These are phyloP conservation scores for Brachyptera risi DNA, from an alignment of 2,888 invertebrate species.

Conservation along the genomic window DNA sequence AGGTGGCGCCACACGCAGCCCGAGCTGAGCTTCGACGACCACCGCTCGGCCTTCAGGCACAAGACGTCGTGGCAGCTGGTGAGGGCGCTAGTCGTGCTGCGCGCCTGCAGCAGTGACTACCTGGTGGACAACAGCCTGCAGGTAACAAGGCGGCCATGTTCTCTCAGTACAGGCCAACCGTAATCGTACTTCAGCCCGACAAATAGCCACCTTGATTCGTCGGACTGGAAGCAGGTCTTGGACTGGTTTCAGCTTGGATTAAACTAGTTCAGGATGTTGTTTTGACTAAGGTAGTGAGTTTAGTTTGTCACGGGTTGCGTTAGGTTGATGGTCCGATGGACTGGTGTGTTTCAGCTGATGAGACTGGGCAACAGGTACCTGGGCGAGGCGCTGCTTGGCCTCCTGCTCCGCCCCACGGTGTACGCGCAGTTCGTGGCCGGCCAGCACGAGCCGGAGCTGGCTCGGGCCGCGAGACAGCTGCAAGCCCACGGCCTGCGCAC, in stretches of 20 bases:
- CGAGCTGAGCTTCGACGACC: conserved; percentile 29
- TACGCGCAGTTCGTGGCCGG: conserved; percentile 49
- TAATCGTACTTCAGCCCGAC: no score
- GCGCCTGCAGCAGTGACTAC: conserved; percentile 43
- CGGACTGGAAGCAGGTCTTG: background rate
- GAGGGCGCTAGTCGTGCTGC: conserved; percentile 45
- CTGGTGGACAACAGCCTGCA: conserved; percentile 45
- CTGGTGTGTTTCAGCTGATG: conserved; percentile 36
- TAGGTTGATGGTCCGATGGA: no score
- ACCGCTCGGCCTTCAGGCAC: conserved; percentile 29
- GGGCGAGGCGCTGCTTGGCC: conserved; percentile 38
- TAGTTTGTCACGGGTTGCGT: no score
- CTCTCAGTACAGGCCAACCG: no score
- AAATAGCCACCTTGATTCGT: no score
- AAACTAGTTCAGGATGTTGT: no score
- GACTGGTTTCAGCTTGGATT: no score
- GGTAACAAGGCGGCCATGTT: no score
- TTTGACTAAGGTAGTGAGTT: background rate
- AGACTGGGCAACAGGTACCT: conserved; percentile 33
- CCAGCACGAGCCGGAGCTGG: conserved; percentile 39
- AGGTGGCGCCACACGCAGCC: no score
- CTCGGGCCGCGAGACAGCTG: conserved; percentile 36
- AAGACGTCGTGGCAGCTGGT: conserved; percentile 43
- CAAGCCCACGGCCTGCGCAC: conserved; percentile 40
- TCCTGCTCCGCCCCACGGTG: conserved; percentile 42